Conservation (phyloP, 2,797 vertebrate genomes). For the Brotula barbata region DNA sequence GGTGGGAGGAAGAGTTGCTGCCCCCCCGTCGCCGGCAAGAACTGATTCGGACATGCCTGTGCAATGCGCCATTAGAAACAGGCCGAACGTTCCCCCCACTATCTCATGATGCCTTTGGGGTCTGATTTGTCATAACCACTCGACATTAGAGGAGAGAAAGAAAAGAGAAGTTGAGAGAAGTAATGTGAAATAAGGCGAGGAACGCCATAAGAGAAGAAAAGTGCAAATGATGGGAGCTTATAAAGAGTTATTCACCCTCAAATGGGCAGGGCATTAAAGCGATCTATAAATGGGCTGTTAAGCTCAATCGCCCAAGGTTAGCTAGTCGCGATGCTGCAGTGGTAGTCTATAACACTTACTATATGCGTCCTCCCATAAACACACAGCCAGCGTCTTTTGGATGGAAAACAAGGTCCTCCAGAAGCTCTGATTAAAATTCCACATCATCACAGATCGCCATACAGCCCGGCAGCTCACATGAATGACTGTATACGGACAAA, state of each 20-base stretch:
- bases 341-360: slow-evolving; percentile 42
- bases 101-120: slow-evolving; percentile 56
- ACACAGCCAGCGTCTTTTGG: slow-evolving; percentile 42
- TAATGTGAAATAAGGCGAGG: slow-evolving; percentile 30
- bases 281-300: slow-evolving; percentile 79
- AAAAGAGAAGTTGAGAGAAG: slow-evolving; percentile 28
- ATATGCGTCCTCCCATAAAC: slow-evolving; percentile 45
- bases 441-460: slow-evolving; percentile 31
- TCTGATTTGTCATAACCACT: slow-evolving; percentile 62
- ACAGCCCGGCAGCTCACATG: slow-evolving; percentile 32
- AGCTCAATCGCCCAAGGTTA: slow-evolving; percentile 83
- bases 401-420: slow-evolving; percentile 40
- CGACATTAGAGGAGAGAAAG: slow-evolving; percentile 56
- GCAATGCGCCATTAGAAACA: slow-evolving; percentile 51
- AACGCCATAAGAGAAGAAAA: slow-evolving; percentile 50
- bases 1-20: slow-evolving; percentile 19
- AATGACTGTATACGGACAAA: slow-evolving; percentile 31
- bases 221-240: slow-evolving; percentile 65
- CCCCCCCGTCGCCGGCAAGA: too few species aligned
- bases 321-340: slow-evolving; percentile 50
- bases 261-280: slow-evolving; percentile 74
- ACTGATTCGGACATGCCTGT: slow-evolving; percentile 47
- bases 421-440: slow-evolving; percentile 54
- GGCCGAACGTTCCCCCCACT: slow-evolving; percentile 25
- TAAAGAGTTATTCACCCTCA: slow-evolving; percentile 78